Base-by-base conservation (phyloP, 2,888 invertebrate genomes). In the Patella depressa region DNA sequence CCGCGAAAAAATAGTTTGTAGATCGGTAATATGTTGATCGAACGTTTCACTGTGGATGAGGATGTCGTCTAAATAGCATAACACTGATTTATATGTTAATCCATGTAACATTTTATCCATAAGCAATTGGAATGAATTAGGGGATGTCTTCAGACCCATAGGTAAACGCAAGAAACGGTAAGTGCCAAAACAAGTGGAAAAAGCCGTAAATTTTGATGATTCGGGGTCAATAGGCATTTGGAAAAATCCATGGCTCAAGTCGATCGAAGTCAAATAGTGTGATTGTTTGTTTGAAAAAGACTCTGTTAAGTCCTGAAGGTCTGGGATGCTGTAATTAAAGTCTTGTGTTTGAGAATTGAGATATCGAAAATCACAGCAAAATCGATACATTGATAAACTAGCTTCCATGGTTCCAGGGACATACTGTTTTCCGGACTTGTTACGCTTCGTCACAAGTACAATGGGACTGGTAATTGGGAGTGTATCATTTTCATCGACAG, bases 61-160 rank as follows among this genome's bases (percentile, higher is more conserved):
- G 17, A 80, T 75, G 75, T 81, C 81, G 73, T 83, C 80, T n/a
- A 80, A 53, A 73, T 83, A 83, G 70, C 80, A 81, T n/a, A 81
- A 59, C 12, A 78, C 77, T 15, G 78, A 79, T 14, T 29, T 55
- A 73, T 79, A 82, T 34, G 76, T 78, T 59, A 81, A 69, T 3
- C 76, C 79, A 15, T 74, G 74, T 9, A 81, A 69, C 17, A 80
- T 73, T 54, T 76, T 82, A 72, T 81, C 80, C 81, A 81, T 82
- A 15, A 82, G 53, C 24, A 82, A 70, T 76, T 82, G 81, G 73
- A 82, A 82, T 14, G 75, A 73, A 75, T 78, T 81, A 73, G 81
- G 80, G 34, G 75, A 71, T 45, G 75, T 74, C n/a, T 73, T 74
- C 11, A 82, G 71, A 53, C 79, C 83, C 80, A 83, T 83, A 3